Conservation (phyloP, 1,140 invertebrate genomes). For the Colletes latitarsis region DNA sequence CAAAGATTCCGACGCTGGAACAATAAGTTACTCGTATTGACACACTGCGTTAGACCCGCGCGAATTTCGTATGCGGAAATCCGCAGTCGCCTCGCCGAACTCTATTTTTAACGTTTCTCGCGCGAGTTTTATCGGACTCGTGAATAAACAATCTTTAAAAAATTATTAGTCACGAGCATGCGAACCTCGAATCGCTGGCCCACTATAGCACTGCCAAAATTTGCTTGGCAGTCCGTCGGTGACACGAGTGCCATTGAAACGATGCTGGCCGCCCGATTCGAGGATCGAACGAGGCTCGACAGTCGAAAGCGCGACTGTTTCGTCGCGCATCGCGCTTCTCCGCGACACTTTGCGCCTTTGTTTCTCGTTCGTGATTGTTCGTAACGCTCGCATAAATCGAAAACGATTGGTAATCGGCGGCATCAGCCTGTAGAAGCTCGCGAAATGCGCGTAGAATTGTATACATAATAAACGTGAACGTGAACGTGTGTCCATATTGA, state of each 20-base stretch:
- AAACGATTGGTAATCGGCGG: no score
- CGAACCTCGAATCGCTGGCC: neutral
- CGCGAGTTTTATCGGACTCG: no score
- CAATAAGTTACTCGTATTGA: constrained; percentile 21
- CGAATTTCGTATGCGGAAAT: neutral
- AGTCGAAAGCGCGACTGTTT: constrained; percentile 40
- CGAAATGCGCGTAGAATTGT: no score
- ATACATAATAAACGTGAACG: no score
- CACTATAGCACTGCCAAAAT: constrained; percentile 50
- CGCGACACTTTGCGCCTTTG: neutral
- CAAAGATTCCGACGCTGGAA: constrained; percentile 24
- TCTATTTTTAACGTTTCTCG: no score
- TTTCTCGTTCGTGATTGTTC: no score
- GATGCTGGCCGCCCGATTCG: constrained; percentile 19
- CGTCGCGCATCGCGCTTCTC: constrained; percentile 1
- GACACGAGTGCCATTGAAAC: constrained; percentile 45
- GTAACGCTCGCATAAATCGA: no score
- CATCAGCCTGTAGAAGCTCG: no score
- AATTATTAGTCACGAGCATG: neutral
- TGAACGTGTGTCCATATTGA: no score
- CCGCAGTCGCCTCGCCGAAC: neutral
- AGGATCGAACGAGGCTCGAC: constrained; percentile 33
- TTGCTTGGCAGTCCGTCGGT: constrained; percentile 46
- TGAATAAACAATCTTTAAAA: no score
- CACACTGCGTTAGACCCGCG: neutral